These are phyloP conservation scores for Bombus breviceps DNA, from an alignment of 1,140 invertebrate species.

Conservation along the genomic window DNA sequence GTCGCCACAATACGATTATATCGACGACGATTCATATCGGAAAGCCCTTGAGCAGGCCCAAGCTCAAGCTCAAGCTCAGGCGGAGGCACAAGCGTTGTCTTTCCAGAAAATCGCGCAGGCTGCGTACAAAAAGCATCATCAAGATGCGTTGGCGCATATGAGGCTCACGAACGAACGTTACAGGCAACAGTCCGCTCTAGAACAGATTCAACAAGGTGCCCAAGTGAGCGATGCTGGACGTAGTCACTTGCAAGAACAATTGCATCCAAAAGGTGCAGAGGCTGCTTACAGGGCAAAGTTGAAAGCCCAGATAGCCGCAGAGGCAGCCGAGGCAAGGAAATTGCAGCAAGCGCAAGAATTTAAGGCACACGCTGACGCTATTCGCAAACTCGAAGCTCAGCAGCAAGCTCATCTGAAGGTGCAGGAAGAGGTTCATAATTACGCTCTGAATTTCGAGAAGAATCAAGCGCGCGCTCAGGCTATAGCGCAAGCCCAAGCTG, in stretches of 20 bases:
- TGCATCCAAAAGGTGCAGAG: constrained; percentile 75
- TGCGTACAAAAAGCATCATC: constrained; percentile 77
- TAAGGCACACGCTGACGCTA: constrained; percentile 80
- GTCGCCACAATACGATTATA: constrained; percentile 75
- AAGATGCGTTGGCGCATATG: constrained; percentile 77
- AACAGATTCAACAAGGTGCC: constrained; percentile 78
- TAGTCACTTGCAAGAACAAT: constrained; percentile 73
- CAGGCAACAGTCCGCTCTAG: constrained; percentile 76
- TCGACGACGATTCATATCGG: constrained; percentile 63
- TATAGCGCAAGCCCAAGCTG: constrained; percentile 78
- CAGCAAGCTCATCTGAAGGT: constrained; percentile 77
- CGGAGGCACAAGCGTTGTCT: constrained; percentile 76
- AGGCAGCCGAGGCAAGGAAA: constrained; percentile 76
- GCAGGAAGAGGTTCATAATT: constrained; percentile 78
- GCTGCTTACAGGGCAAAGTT: constrained; percentile 75
- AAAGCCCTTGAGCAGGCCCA: constrained; percentile 66
- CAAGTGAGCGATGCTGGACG: constrained; percentile 79
- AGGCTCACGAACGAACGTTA: constrained; percentile 74
- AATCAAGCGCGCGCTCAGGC: constrained; percentile 79
- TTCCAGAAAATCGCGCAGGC: constrained; percentile 78
- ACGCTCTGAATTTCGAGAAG: constrained; percentile 78
- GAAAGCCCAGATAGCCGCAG: constrained; percentile 75
- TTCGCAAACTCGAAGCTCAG: constrained; percentile 77
- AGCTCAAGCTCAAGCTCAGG: constrained; percentile 67
- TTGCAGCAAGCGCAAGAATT: constrained; percentile 77